Conservation (phyloP, 2,113 vertebrate genomes). For the Grallaria varia region DNA sequence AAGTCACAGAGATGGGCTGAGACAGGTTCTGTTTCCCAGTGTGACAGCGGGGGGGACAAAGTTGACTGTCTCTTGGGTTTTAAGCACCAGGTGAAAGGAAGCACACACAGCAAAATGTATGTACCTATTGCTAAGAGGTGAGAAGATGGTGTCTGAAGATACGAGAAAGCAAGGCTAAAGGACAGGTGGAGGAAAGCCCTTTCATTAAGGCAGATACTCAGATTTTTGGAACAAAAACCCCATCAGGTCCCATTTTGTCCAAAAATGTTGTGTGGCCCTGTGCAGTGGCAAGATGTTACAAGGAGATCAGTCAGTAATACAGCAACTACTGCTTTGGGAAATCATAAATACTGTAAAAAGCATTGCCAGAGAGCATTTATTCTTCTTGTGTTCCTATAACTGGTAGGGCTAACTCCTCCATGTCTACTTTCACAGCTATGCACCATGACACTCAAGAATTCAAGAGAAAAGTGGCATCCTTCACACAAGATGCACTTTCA, state of each 20-base stretch:
- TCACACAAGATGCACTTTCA: not conserved
- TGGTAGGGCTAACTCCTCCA: not conserved
- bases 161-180: not conserved
- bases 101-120: not conserved
- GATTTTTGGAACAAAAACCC: too few species aligned
- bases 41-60: not conserved
- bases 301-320: not conserved
- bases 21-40: not conserved
- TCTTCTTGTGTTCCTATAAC: not conserved
- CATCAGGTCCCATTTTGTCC: too few species aligned
- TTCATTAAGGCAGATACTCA: too few species aligned
- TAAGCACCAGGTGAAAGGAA: not conserved
- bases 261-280: too few species aligned
- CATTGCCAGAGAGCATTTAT: not conserved
- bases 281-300: too few species aligned
- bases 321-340: not conserved
- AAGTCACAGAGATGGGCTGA: not conserved
- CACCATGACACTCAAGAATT: rapidly evolving
- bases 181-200: not conserved
- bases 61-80: not conserved
- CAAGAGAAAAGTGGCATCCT: not conserved
- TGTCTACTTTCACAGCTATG: not conserved
- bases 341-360: not conserved
- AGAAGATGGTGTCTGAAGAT: not conserved
- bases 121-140: not conserved